phyloP scores from a whole-genome alignment of 2,888 invertebrate species.

The Halictus quadricinctus region DNA sequence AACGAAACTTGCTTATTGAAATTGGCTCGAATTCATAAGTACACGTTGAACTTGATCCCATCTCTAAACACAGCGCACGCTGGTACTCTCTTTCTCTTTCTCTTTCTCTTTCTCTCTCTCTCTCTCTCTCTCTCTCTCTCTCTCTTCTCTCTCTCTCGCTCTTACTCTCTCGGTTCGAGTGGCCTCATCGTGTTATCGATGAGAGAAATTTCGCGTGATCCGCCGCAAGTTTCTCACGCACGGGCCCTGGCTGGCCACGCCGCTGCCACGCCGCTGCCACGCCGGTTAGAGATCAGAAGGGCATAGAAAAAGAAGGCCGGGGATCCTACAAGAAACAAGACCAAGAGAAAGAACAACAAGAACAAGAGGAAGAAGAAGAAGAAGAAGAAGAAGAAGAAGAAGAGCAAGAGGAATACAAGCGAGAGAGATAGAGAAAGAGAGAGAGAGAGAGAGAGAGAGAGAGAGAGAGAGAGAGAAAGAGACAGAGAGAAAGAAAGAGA shows the following conservation, averaged over 20 bases:
- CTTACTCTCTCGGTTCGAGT: background rate
- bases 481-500: constrained; percentile 62
- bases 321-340: constrained; percentile 67
- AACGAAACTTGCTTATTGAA: no score
- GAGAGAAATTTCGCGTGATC: constrained; percentile 27
- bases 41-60: background rate
- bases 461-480: constrained; percentile 39
- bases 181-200: background rate
- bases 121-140: no score
- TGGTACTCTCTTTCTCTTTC: background rate
- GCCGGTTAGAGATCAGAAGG: constrained; percentile 68
- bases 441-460: constrained; percentile 51
- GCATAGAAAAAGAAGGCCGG: constrained; percentile 67
- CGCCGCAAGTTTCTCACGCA: constrained; percentile 44
- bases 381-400: constrained; percentile 63
- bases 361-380: constrained; percentile 57
- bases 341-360: constrained; percentile 62
- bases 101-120: background rate
- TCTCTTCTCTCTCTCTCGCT: no score
- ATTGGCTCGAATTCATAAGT: background rate
- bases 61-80: background rate
- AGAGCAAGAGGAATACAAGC: constrained; percentile 64
- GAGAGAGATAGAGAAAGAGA: constrained; percentile 38
- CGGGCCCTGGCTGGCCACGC: constrained; percentile 66
- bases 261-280: constrained; percentile 72